Conservation (phyloP, 2,888 invertebrate species). For the Cantharis nigra region DNA sequence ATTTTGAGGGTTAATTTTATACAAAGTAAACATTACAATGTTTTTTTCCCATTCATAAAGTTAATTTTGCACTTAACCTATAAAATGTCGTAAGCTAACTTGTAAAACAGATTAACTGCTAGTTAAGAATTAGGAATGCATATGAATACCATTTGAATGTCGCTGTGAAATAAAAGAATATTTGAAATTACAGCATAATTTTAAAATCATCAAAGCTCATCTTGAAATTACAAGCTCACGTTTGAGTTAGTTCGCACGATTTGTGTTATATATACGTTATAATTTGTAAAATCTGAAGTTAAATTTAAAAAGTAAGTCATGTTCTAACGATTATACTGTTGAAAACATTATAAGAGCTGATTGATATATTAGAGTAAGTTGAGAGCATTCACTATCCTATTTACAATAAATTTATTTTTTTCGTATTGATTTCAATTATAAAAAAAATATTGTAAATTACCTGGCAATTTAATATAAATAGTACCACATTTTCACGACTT, state of each 20-base stretch:
- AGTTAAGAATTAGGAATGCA: not conserved
- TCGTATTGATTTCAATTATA: not conserved
- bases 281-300: constrained; percentile 21
- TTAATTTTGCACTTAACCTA: not conserved
- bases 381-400: not conserved
- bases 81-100: not conserved
- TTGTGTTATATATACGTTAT: constrained; percentile 16
- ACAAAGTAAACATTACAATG: not conserved
- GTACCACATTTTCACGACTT: not conserved
- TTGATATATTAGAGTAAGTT: constrained; percentile 21
- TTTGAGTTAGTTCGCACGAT: constrained; percentile 24
- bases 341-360: constrained; percentile 25
- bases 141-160: not conserved
- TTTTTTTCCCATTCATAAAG: not conserved
- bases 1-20: not conserved
- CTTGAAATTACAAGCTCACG: constrained; percentile 16
- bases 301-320: constrained; percentile 23
- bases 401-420: not conserved
- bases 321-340: constrained; percentile 22
- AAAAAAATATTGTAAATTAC: not conserved
- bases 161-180: not conserved
- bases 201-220: not conserved
- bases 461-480: not conserved
- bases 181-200: not conserved
- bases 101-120: not conserved